phyloP scores from a whole-genome alignment of 2,113 vertebrate species.

The Argyrosomus japonicus region DNA sequence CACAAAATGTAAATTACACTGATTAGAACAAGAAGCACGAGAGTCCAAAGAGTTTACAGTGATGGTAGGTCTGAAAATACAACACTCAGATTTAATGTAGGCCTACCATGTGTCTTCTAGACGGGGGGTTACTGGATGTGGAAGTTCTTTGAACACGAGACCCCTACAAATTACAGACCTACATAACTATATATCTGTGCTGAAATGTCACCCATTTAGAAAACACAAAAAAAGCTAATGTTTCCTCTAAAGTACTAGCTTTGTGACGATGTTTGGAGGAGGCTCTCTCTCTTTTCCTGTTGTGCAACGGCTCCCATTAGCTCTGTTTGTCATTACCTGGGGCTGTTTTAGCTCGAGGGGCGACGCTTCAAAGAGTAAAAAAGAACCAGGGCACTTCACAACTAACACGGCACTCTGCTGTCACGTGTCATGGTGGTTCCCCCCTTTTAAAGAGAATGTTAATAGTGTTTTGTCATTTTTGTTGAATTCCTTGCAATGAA shows the following conservation, averaged over 20 bases:
- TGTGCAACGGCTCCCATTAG: slow-evolving; percentile 33
- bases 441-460: neutral
- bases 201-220: neutral
- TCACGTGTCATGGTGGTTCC: neutral
- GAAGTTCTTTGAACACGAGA: slow-evolving; percentile 1
- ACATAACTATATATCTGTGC: slow-evolving; percentile 6
- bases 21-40: neutral
- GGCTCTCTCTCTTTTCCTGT: slow-evolving; percentile 11
- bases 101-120: neutral
- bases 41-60: neutral
- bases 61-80: neutral
- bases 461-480: neutral
- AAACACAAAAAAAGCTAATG: neutral
- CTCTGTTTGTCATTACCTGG: slow-evolving; percentile 34
- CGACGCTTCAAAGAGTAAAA: neutral
- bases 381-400: neutral
- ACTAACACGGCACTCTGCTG: neutral
- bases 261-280: neutral
- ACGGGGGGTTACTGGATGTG: neutral
- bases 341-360: slow-evolving; percentile 1
- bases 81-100: slow-evolving; percentile 12
- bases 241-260: slow-evolving; percentile 8
- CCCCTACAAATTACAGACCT: slow-evolving; percentile 41
- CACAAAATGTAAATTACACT: neutral
- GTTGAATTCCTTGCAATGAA: neutral